Conservation (phyloP, 2,113 vertebrate genomes). For the Apteryx owenii region DNA sequence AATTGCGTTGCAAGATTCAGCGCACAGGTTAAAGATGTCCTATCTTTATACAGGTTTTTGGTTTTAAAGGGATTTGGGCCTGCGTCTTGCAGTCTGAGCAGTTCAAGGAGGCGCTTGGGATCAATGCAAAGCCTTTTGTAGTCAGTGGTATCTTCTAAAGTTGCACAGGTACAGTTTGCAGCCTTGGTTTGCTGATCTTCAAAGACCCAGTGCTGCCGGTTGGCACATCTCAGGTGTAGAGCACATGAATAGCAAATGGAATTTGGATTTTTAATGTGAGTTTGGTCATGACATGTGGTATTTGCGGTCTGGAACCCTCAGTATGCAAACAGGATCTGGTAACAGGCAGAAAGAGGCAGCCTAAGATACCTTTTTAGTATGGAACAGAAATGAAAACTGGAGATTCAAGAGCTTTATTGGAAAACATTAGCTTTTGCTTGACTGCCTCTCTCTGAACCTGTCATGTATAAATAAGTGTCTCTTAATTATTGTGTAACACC, state of each 20-base stretch:
- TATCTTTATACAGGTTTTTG: background rate
- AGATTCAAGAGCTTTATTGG: constrained; percentile 18
- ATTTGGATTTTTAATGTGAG: background rate
- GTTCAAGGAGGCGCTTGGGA: background rate
- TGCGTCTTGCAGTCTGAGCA: background rate
- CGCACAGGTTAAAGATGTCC: background rate
- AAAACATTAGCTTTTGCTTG: constrained; percentile 55
- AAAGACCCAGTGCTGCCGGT: rapidly evolving
- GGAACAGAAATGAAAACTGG: background rate
- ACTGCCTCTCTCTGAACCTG: constrained; percentile 46
- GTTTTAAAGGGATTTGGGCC: background rate
- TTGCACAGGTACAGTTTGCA: background rate
- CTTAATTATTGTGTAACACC: constrained; percentile 68
- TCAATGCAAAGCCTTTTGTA: background rate
- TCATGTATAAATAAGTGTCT: constrained; percentile 46
- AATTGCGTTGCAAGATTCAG: background rate
- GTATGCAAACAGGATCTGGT: background rate
- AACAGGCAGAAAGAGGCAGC: background rate
- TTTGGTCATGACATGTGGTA: background rate
- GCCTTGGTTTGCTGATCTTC: background rate
- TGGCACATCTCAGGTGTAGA: background rate
- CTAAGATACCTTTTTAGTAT: background rate
- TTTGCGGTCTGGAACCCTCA: background rate
- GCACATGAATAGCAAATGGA: background rate
- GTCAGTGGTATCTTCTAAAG: background rate